Evolutionary conservation across 2,797 vertebrate genomes (phyloP), one percentile per base, ranked within the genome.

Genomic region (Harpagifer antarcticus): DNA sequence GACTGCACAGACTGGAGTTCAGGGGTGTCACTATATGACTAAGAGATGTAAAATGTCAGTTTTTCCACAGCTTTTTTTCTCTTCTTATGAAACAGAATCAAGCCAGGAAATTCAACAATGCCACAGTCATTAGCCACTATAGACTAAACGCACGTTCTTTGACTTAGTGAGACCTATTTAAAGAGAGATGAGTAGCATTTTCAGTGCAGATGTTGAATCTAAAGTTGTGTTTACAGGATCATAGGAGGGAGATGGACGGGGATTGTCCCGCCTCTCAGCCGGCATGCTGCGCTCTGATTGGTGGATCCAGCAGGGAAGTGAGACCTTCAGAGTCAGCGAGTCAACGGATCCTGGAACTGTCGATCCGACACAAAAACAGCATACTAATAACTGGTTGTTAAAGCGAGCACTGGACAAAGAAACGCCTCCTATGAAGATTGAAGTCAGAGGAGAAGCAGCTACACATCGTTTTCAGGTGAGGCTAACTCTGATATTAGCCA

Each of bases 271-370:
- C 56, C 58, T 14, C 15, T 8, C 10, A 8, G 13, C 17, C 13
- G 31, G 27, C 33, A 12, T 16, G 13, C 71, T 69, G 48, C 27
- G 6, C 3, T 64, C 37, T 77, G 77, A 94, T 95, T 95, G 92
- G 94, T 31, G 17, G 43, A n/a, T 44, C 3, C 20, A 1, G 27
- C 3, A 42, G 69, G 75, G 83, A 90, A 90, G 88, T 67, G 60
- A 72, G 72, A 50, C 56, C n/a, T 76, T 91, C 91, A 89, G 87
- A 74, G 90, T 92, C 86, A 93, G 75, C 84, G 87, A 74, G 90
- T 92, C 86, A 93, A 75, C 84, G 59, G 68, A 74, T 62, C 86
- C 78, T 59, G 72, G 59, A 83, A 9, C 27, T 60, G 49, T 76
- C 60, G 54, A 68, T 68, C 54, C 79, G 14, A 54, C 59, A 9